Evolutionary conservation across 2,113 vertebrate genomes (phyloP), one percentile per base, ranked within the genome.

Genomic region (Notothenia coriiceps): DNA sequence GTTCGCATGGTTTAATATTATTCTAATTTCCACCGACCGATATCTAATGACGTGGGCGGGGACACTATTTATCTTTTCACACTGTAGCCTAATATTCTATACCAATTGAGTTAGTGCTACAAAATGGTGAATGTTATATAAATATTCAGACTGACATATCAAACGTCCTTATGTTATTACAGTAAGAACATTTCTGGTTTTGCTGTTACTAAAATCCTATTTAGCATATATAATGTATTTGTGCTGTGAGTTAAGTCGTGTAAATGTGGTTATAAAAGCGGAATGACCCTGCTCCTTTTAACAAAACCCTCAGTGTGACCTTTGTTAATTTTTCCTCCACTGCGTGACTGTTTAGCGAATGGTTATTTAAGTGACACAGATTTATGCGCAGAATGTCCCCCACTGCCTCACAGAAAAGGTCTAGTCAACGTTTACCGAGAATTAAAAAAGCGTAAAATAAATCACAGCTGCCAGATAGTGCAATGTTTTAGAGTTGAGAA

Each of bases 301-400:
- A 59, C 65, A 70, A 62, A 82, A 76, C 44, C 67, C 57, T 70
- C 25, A 11, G 14, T 87, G 87, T 87, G 87, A 84, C 87, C 83
- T 90, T 75, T 76, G 85, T 90, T 90, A 73, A 90, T 90, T 86
- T 87, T 91, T 88, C 64, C 68, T 83, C 20, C 55, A 52, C 70
- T 57, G 86, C 52, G 78, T 86, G 68, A 87, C 88, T 82, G 71
- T 84, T 61, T 68, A 88, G 77, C 56, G 49, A 78, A 59, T 44
- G 54, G 25, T 18, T 60, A 6, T 83, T 88, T 71, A 90, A 90
- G 74, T 90, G 86, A 81, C 89, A 50, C 86, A 80, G 77, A 91
- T 91, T 87, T 86, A 89, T 89, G 84, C 82, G 51, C 65, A 18
- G 17, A 56, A 79, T 60, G n/a, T 22, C 15, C 64, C 50, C 1